Percentiles rank a stretch among this genome's conserved stretches.
These are phyloP conservation scores for Onchidella celtica DNA, from an alignment of 2,888 invertebrate species.

Conservation along the genomic window DNA sequence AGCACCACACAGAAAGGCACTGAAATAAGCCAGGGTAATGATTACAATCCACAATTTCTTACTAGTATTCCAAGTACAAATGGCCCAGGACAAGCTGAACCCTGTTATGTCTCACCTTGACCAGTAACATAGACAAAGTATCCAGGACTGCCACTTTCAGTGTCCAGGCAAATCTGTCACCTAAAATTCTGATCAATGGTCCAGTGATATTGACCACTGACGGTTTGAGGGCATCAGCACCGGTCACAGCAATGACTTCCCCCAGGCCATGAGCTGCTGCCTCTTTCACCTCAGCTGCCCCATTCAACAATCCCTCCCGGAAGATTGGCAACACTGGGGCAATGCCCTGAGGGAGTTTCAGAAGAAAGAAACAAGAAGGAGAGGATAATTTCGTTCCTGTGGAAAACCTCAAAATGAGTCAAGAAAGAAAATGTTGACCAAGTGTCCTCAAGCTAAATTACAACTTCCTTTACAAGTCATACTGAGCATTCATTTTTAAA, in stretches of 20 bases:
- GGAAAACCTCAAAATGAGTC: too few relatives aligned
- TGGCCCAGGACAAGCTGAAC: too few relatives aligned
- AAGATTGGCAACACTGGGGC: conserved; percentile 96
- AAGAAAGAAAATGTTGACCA: too few relatives aligned
- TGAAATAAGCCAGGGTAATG: too few relatives aligned
- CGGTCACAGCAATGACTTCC: conserved; percentile 90
- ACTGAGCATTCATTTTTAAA: too few relatives aligned
- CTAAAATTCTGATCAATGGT: conserved; percentile 97
- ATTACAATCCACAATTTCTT: too few relatives aligned
- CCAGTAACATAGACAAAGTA: conserved; percentile 93
- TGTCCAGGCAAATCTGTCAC: conserved; percentile 95
- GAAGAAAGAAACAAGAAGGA: conserved; percentile 66
- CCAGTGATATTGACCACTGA: conserved; percentile 99
- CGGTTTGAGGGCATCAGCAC: conserved; percentile 92
- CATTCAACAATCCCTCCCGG: conserved; percentile 97
- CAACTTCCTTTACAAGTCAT: too few relatives aligned
- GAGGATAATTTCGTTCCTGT: too few relatives aligned
- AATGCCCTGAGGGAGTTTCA: too few relatives aligned
- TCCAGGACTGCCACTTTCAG: conserved; percentile 98
- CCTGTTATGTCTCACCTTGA: conserved; percentile 85
- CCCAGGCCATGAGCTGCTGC: conserved; percentile 95
- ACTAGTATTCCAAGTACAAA: too few relatives aligned
- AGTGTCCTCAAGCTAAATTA: too few relatives aligned
- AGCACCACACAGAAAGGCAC: too few relatives aligned
- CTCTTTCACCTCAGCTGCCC: conserved; percentile 96